These are phyloP conservation scores for Dicentrarchus labrax DNA, from an alignment of 2,113 vertebrate genomes.

Conservation along the genomic window DNA sequence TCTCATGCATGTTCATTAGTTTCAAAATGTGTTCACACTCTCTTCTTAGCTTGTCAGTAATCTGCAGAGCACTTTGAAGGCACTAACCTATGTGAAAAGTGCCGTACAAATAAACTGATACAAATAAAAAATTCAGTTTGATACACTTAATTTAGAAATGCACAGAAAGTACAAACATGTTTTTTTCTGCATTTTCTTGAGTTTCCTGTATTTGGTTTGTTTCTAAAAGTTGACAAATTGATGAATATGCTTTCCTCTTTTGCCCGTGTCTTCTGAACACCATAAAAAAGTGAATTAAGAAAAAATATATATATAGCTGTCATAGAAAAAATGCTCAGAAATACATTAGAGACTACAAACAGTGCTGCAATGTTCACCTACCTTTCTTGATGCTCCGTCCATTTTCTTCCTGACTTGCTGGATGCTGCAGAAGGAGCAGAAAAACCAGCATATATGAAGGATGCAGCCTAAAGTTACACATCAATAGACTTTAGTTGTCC, in stretches of 20 bases:
- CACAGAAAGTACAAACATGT: background rate
- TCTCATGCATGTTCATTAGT: background rate
- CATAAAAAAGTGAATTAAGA: background rate
- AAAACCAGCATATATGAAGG: slow-evolving; percentile 23
- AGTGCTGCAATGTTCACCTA: background rate
- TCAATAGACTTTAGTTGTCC: slow-evolving; percentile 52
- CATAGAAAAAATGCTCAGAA: background rate
- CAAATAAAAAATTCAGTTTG: background rate
- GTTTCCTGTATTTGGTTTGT: background rate
- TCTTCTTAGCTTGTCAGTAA: background rate
- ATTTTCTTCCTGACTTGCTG: slow-evolving; percentile 34
- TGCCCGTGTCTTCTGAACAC: background rate
- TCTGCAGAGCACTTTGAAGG: background rate
- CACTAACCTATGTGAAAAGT: too few relatives aligned
- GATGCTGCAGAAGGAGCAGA: slow-evolving; percentile 28
- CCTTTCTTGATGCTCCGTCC: slow-evolving; percentile 52
- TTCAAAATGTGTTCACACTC: background rate
- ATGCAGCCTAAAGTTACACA: slow-evolving; percentile 50
- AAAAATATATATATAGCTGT: background rate
- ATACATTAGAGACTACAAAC: background rate
- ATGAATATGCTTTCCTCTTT: background rate
- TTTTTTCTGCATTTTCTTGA: background rate
- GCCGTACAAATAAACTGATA: too few relatives aligned
- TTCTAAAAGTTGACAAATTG: background rate
- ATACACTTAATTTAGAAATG: background rate